phyloP scores from a whole-genome alignment of 2,888 invertebrate genomes.

The Heliconius sara region DNA sequence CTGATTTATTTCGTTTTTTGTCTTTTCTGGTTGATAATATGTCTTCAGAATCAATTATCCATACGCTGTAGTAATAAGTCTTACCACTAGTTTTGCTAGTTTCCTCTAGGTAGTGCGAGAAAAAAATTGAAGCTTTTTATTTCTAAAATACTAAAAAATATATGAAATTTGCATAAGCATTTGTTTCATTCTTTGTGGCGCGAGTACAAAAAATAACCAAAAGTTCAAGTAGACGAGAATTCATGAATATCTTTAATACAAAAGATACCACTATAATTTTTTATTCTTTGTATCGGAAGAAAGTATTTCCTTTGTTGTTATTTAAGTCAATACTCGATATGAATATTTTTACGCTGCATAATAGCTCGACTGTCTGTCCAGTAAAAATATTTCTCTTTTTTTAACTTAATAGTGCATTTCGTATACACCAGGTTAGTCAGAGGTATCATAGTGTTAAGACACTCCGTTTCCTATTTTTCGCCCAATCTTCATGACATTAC shows the following conservation, averaged over 20 bases:
- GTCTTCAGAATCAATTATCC: too few species aligned
- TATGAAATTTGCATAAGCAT: background rate
- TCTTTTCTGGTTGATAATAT: too few species aligned
- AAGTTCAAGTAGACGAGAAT: background rate
- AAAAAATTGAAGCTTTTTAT: background rate
- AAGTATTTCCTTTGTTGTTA: conserved; percentile 10
- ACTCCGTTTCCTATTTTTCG: too few species aligned
- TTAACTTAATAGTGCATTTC: background rate
- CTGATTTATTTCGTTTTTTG: too few species aligned
- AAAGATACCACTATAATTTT: conserved; percentile 18
- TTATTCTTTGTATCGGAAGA: conserved; percentile 6
- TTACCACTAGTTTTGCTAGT: too few species aligned
- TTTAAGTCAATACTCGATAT: conserved; percentile 7
- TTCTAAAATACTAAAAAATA: background rate
- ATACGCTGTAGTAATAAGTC: too few species aligned
- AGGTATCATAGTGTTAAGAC: background rate
- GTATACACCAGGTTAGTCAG: too few species aligned
- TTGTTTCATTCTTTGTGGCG: conserved; percentile 2
- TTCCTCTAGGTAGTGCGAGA: background rate
- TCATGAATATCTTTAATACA: conserved; percentile 20
- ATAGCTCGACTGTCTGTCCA: background rate
- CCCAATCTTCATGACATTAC: too few species aligned
- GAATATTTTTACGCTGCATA: conserved; percentile 9
- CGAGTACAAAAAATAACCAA: background rate
- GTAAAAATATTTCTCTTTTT: background rate